phyloP scores from a whole-genome alignment of 1,140 invertebrate genomes.

The Meloidogyne floridensis region DNA sequence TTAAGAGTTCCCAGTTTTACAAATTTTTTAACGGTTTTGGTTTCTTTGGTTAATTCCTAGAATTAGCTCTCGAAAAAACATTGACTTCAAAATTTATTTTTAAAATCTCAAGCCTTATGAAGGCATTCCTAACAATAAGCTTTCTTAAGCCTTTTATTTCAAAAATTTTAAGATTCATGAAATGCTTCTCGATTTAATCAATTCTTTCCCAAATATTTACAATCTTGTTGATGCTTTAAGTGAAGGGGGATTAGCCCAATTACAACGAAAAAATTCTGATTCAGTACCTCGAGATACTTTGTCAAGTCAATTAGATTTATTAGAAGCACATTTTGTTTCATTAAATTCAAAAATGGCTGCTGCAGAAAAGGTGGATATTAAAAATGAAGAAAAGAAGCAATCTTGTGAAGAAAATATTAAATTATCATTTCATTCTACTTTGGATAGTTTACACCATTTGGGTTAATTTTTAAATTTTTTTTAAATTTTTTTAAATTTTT shows the following conservation, averaged over 20 bases:
- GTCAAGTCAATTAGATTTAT: constrained; percentile 46
- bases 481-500: too few relatives aligned
- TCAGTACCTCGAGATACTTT: constrained; percentile 34
- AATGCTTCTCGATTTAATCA: constrained; percentile 42
- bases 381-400: background rate
- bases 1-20: too few relatives aligned
- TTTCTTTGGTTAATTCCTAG: too few relatives aligned
- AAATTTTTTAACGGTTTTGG: too few relatives aligned
- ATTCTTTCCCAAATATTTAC: constrained; percentile 54
- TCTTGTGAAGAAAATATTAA: constrained; percentile 43
- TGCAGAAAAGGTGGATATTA: constrained; percentile 45
- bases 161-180: constrained; percentile 45
- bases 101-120: too few relatives aligned
- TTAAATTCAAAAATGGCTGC: constrained; percentile 56
- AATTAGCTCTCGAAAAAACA: too few relatives aligned
- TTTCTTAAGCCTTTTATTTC: constrained; percentile 11
- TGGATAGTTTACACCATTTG: constrained; percentile 44
- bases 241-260: constrained; percentile 37
- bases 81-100: too few relatives aligned
- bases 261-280: constrained; percentile 24
- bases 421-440: constrained; percentile 40
- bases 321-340: constrained; percentile 49
- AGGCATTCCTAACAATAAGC: background rate
- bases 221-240: constrained; percentile 52
- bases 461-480: too few relatives aligned